A percentile compares a stretch with the other conserved stretches of the same genome.
Evolutionary conservation across 2,888 invertebrate species (phyloP).

Genomic region (Choreutis nemorana): DNA sequence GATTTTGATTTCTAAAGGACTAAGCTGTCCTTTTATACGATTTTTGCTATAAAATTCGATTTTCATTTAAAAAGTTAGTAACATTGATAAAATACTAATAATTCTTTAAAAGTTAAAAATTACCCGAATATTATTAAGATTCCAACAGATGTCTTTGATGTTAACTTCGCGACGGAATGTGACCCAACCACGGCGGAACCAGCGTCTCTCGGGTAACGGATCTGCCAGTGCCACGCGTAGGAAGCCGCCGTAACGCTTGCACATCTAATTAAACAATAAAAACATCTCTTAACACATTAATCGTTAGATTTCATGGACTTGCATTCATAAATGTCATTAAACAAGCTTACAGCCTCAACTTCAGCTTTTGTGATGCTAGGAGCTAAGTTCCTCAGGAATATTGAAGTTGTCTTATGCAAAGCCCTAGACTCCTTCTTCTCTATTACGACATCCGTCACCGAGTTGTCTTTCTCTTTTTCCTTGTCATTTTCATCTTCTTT

Average conservation of each 20-base stretch:
- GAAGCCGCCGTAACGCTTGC: constrained; percentile 92
- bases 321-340: constrained; percentile 1
- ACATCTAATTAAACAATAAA: constrained; percentile 65
- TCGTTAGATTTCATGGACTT: background rate
- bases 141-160: constrained; percentile 99
- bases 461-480: constrained; percentile 57
- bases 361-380: constrained; percentile 96
- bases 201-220: constrained; percentile 94
- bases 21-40: too few relatives aligned
- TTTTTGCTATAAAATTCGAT: too few relatives aligned
- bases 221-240: constrained; percentile 96
- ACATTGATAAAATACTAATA: too few relatives aligned
- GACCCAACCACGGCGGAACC: constrained; percentile 98
- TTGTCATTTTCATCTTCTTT: constrained; percentile 39
- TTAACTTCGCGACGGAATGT: constrained; percentile 96
- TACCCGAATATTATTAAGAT: constrained; percentile 92
- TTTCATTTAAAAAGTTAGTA: too few relatives aligned
- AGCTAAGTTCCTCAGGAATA: constrained; percentile 94
- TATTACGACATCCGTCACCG: constrained; percentile 52
- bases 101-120: too few relatives aligned
- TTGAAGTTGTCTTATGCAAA: constrained; percentile 95
- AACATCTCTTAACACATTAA: too few relatives aligned
- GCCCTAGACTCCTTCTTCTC: constrained; percentile 69
- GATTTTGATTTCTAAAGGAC: too few relatives aligned
- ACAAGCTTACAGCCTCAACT: constrained; percentile 83